Percentiles rank a stretch among this genome's conserved stretches.
phyloP scores from a whole-genome alignment of 2,888 invertebrate species.

The Troides oblongomaculatus region DNA sequence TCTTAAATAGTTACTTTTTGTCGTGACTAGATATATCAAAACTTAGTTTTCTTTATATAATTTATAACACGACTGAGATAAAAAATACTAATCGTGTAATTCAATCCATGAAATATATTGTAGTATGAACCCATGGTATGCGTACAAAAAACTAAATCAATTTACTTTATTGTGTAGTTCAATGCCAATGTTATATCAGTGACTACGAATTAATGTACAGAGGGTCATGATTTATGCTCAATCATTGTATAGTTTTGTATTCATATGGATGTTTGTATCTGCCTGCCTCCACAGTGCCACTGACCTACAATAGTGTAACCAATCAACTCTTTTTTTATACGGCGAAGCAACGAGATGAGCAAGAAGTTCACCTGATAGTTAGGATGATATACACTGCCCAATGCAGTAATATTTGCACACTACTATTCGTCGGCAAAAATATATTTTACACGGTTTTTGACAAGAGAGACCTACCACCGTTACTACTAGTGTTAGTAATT shows the following conservation, averaged over 20 bases:
- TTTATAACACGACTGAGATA: no score
- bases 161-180: slow-evolving; percentile 45
- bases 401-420: no score
- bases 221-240: slow-evolving; percentile 45
- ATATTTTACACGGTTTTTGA: no score
- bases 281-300: slow-evolving; percentile 41
- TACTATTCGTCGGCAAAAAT: no score
- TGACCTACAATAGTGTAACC: slow-evolving; percentile 43
- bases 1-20: no score
- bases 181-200: slow-evolving; percentile 47
- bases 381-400: no score
- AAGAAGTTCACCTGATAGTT: background rate
- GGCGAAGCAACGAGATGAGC: no score
- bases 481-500: background rate
- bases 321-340: slow-evolving; percentile 4
- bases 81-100: no score
- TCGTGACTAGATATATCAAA: no score
- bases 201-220: slow-evolving; percentile 37
- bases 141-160: background rate
- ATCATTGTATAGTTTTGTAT: slow-evolving; percentile 48
- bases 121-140: background rate
- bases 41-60: no score
- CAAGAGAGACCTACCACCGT: no score
- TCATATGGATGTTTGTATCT: slow-evolving; percentile 37
- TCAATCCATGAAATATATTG: no score